Evolutionary conservation across 30 jellyfish, hydroid and myxozoan species (phyloP), one percentile per base, ranked within the genome.

Genomic region (Aurelia aurita): DNA sequence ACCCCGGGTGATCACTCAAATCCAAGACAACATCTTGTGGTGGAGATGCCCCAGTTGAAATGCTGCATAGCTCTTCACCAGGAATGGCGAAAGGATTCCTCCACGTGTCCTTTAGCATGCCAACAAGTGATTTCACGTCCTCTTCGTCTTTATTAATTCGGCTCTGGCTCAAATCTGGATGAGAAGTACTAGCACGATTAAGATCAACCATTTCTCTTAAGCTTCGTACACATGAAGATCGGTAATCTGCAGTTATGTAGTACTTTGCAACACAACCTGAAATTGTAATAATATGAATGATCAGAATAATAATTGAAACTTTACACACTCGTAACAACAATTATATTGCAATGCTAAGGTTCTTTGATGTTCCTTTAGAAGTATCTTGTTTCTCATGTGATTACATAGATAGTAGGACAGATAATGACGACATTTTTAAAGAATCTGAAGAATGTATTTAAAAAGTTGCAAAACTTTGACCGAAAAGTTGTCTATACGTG

Each of bases 1-100:
- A n/a, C n/a, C n/a, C n/a, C n/a, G n/a, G n/a, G n/a, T n/a, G n/a
- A 22, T 67, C 58, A 13, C 58, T 6, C 58, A 67, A 67, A 67
- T 67, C 79, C 79, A 67, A 15, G 58, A 67, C 58, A 67, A 67
- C 58, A 31, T 67, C 79, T 68, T 32, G 58, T 44, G 80, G 27
- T 32, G 80, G 80, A 31, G 80, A 68, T 68, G 80, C 80, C 23
- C 80, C 80, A 68, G 80, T 68, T 68, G 80, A 68, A 68, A 67
- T 25, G 79, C 79, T 67, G 79, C 79, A 67, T 31, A 67, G 79
- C n/a, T 34, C 79, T 67, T 67, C 79, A 22, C 79, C 79, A 22
- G 79, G 79, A 67, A 67, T 67, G 79, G 79, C 85, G 49, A 72
- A 72, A 22, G 85, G 85, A 2, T 72, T 72, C 49, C 71, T 72